Percentiles rank a stretch among this genome's conserved stretches.
phyloP scores from a whole-genome alignment of 2,113 vertebrate genomes.

The Physeter macrocephalus region DNA sequence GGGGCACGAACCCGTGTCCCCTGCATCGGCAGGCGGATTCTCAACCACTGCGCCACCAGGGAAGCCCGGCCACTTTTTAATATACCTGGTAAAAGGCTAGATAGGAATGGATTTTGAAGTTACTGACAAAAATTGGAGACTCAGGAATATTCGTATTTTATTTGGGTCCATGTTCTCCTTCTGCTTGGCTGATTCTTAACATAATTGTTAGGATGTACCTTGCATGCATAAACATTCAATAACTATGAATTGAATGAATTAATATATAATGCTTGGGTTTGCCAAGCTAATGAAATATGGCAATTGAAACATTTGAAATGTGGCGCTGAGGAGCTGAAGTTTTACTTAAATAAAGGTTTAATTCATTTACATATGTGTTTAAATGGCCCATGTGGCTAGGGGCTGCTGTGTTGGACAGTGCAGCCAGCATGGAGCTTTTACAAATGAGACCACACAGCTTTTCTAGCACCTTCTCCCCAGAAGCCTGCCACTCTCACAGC shows the following conservation, averaged over 20 bases:
- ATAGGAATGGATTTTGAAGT: neutral
- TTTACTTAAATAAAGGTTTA: neutral
- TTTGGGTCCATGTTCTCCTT: neutral
- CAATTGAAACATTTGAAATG: neutral
- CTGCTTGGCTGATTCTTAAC: neutral
- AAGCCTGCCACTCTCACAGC: neutral
- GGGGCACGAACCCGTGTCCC: too few relatives aligned
- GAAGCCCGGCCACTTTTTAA: neutral
- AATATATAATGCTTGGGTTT: neutral
- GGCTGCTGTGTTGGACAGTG: neutral
- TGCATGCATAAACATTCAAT: neutral
- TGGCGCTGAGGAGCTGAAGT: neutral
- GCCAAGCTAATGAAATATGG: neutral
- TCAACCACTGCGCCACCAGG: too few relatives aligned
- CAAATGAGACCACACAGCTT: neutral
- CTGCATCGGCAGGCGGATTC: too few relatives aligned
- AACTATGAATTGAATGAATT: neutral
- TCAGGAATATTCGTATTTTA: neutral
- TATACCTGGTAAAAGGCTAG: neutral
- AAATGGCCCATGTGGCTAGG: neutral
- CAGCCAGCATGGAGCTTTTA: neutral
- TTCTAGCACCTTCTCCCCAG: neutral
- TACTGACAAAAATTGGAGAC: neutral
- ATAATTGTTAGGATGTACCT: neutral
- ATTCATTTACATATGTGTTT: neutral